Percentiles rank a stretch among this genome's conserved stretches.
phyloP scores from a whole-genome alignment of 1,140 invertebrate genomes.

The Aleiodes sp. region DNA sequence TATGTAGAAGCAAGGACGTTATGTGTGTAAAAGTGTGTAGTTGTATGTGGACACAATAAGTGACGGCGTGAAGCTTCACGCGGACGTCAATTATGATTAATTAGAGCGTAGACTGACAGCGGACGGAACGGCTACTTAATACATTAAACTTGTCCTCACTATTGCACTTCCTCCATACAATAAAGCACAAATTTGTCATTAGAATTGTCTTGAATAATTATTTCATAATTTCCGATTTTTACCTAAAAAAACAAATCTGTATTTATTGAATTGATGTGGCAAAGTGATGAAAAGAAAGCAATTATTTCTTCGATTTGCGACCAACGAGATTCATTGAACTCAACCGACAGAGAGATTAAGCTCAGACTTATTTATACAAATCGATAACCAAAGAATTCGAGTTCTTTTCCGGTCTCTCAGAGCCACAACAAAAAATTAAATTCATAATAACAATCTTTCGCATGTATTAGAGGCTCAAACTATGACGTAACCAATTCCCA shows the following conservation, averaged over 20 bases:
- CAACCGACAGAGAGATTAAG: background rate
- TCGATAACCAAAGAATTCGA: background rate
- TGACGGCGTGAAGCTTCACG: slow-evolving; percentile 61
- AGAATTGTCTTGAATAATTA: background rate
- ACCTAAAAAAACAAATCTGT: background rate
- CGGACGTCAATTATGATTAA: slow-evolving; percentile 66
- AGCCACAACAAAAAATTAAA: background rate
- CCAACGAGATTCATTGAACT: too few relatives aligned
- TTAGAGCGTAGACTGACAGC: slow-evolving; percentile 67
- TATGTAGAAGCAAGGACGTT: too few relatives aligned
- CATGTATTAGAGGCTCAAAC: background rate
- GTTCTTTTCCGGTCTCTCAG: background rate
- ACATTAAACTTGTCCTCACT: slow-evolving; percentile 36
- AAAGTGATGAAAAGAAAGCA: too few relatives aligned
- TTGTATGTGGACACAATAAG: slow-evolving; percentile 44
- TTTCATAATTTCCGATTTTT: background rate
- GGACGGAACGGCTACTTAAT: slow-evolving; percentile 60
- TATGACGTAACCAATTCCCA: slow-evolving; percentile 8
- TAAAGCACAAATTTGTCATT: background rate
- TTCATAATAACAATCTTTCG: background rate
- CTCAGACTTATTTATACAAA: background rate
- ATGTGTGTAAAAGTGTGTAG: slow-evolving; percentile 38
- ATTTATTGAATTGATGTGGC: background rate
- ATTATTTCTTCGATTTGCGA: too few relatives aligned
- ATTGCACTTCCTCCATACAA: slow-evolving; percentile 49